phyloP scores from a whole-genome alignment of 2,113 vertebrate genomes.

The Halcyon senegalensis region DNA sequence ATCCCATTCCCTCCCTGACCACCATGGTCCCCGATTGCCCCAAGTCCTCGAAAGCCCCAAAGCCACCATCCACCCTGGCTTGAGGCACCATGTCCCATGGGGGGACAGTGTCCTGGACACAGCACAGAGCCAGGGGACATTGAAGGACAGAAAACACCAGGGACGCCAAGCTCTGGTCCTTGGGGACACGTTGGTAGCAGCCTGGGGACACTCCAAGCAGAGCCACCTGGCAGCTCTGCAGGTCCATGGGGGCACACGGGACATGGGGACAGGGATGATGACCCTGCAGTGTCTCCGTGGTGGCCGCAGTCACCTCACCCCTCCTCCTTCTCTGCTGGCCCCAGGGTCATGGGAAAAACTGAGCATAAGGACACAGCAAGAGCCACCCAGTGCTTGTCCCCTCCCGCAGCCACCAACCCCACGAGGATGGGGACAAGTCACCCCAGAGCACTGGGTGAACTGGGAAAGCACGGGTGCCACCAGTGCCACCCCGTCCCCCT shows the following conservation, averaged over 20 bases:
- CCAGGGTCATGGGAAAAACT: slow-evolving; percentile 32
- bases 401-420: neutral
- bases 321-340: neutral
- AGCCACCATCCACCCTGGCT: neutral
- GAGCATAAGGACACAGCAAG: rapidly evolving
- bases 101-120: neutral
- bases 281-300: rapidly evolving
- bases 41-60: neutral
- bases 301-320: neutral
- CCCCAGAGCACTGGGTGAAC: neutral
- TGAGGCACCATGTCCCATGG: neutral
- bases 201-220: neutral
- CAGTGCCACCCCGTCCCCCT: rapidly evolving
- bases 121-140: neutral
- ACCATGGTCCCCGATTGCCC: rapidly evolving
- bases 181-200: neutral
- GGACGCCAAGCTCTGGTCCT: neutral
- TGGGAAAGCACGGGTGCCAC: neutral
- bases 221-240: neutral
- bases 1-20: neutral
- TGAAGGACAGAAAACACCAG: neutral
- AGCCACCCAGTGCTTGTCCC: neutral
- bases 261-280: rapidly evolving
- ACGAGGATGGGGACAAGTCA: neutral
- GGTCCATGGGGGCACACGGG: neutral